phyloP scores from a whole-genome alignment of 1,140 invertebrate genomes.

The Teleogryllus occipitalis region DNA sequence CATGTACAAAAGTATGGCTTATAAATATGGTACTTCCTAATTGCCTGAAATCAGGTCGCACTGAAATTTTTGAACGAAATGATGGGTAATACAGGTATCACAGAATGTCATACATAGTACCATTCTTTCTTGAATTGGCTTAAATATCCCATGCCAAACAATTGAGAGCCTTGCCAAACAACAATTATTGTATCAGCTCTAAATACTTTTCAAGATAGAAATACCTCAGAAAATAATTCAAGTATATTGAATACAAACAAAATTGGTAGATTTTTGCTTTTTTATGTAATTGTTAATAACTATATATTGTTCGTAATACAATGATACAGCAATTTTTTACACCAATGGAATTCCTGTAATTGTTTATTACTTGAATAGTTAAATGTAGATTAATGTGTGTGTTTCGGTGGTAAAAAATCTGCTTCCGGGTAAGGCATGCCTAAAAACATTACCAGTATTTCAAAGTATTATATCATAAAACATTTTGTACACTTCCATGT shows the following conservation, averaged over 20 bases:
- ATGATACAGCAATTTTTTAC: neutral
- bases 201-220: neutral
- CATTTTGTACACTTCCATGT: neutral
- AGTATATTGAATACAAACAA: neutral
- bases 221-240: neutral
- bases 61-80: too few relatives aligned
- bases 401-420: slow-evolving; percentile 7
- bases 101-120: too few relatives aligned
- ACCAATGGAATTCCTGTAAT: neutral
- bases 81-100: too few relatives aligned
- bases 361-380: slow-evolving; percentile 10
- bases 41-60: too few relatives aligned
- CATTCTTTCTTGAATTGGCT: too few relatives aligned
- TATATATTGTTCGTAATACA: neutral
- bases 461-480: neutral
- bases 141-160: too few relatives aligned
- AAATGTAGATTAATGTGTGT: slow-evolving; percentile 12
- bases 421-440: slow-evolving; percentile 15
- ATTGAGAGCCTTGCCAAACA: neutral
- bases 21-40: too few relatives aligned
- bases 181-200: neutral
- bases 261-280: slow-evolving; percentile 1
- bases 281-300: neutral
- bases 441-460: slow-evolving; percentile 7
- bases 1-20: too few relatives aligned